Conservation (phyloP, 23 tunicate species). For the Ascidia mentula region DNA sequence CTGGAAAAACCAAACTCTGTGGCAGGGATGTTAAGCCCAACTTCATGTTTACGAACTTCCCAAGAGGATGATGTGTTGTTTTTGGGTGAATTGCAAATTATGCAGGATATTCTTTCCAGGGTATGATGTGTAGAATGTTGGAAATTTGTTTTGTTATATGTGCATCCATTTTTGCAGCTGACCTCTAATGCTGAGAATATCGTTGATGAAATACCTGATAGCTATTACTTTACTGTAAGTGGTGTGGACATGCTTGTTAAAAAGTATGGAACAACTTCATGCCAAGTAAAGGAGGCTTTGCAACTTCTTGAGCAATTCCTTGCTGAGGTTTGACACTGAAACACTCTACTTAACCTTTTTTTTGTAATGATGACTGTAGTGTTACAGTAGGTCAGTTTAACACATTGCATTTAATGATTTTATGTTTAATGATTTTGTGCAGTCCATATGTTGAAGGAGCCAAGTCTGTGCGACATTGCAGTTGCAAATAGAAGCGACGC, state of each 20-base stretch:
- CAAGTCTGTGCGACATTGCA: conserved; percentile 70
- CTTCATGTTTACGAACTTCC: conserved; percentile 2
- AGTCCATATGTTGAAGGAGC: conserved; percentile 94
- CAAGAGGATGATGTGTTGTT: conserved; percentile 29
- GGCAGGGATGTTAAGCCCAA: neutral
- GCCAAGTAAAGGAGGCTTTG: conserved; percentile 62
- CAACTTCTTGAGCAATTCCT: conserved; percentile 39
- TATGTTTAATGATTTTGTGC: too few relatives aligned
- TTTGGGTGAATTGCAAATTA: conserved; percentile 57
- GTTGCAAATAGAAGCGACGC: conserved; percentile 51
- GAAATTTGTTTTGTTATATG: neutral
- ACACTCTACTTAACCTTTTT: too few relatives aligned
- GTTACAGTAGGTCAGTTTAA: too few relatives aligned
- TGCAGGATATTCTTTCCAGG: conserved; percentile 28
- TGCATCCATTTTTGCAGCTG: conserved; percentile 13
- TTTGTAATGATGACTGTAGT: too few relatives aligned
- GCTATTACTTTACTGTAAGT: conserved; percentile 40
- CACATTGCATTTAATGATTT: too few relatives aligned
- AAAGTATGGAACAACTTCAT: conserved; percentile 57
- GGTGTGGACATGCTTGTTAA: conserved; percentile 27
- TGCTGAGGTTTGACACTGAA: conserved; percentile 44
- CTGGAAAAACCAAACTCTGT: conserved; percentile 25
- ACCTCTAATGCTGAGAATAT: neutral
- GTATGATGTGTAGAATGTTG: neutral
- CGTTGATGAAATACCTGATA: conserved; percentile 37